phyloP scores from a whole-genome alignment of 1,140 invertebrate genomes.

The Pollicipes pollicipes region DNA sequence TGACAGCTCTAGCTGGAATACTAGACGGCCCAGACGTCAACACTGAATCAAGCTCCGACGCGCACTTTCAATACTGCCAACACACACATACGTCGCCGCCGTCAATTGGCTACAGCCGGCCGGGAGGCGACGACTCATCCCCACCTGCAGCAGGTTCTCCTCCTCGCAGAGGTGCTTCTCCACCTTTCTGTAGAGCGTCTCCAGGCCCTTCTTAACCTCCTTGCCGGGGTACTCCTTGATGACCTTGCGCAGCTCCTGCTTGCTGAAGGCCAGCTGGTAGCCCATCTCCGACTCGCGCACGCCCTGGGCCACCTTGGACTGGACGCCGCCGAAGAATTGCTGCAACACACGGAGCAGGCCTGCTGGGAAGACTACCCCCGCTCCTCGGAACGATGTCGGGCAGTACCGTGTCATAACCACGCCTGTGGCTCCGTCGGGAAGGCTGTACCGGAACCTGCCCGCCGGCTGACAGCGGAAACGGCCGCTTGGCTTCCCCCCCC shows the following conservation, averaged over 20 bases:
- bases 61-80: too few species aligned
- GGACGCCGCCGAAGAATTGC: conserved; percentile 83
- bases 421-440: too few species aligned
- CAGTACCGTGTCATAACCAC: too few species aligned
- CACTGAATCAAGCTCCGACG: too few species aligned
- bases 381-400: too few species aligned
- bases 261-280: conserved; percentile 93
- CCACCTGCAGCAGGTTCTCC: conserved; percentile 76
- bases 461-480: too few species aligned
- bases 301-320: conserved; percentile 72
- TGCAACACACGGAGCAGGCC: conserved; percentile 29
- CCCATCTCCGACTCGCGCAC: conserved; percentile 94
- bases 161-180: conserved; percentile 93
- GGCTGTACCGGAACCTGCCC: too few species aligned
- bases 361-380: background rate
- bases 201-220: conserved; percentile 89
- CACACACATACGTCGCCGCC: too few species aligned
- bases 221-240: conserved; percentile 86
- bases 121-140: conserved; percentile 3
- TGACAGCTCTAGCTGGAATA: too few species aligned
- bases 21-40: too few species aligned
- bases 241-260: conserved; percentile 87
- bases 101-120: too few species aligned
- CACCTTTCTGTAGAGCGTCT: conserved; percentile 88
- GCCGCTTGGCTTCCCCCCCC: too few species aligned